A percentile compares a stretch with the other conserved stretches of the same genome.
These are phyloP conservation scores for Clinocottus analis DNA, from an alignment of 2,113 vertebrate genomes.

Conservation along the genomic window DNA sequence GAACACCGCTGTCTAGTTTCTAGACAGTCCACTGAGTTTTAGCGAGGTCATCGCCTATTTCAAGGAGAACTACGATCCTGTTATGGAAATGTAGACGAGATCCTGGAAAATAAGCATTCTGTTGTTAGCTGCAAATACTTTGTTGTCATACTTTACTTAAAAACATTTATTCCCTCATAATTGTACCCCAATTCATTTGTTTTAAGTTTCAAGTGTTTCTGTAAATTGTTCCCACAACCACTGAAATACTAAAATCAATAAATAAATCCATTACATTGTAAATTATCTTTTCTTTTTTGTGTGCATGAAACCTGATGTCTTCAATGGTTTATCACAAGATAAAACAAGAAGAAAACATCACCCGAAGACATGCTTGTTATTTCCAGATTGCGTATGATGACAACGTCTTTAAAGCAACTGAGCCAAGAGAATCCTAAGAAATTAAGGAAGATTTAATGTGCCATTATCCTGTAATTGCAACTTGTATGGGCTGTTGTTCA, in stretches of 20 bases:
- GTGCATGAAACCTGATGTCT: background rate
- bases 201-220: background rate
- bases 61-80: constrained; percentile 1
- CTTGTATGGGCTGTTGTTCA: background rate
- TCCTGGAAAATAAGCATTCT: background rate
- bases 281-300: background rate
- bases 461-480: background rate
- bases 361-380: background rate
- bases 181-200: background rate
- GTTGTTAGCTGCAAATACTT: background rate
- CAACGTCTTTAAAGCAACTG: background rate
- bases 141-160: background rate
- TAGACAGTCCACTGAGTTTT: constrained; percentile 16
- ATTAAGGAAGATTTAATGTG: background rate
- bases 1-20: constrained; percentile 43
- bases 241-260: too few species aligned
- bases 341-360: background rate
- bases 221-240: background rate
- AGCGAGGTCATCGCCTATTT: constrained; percentile 29
- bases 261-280: background rate
- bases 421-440: background rate
- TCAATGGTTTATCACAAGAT: background rate
- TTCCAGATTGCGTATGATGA: background rate
- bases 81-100: constrained; percentile 12
- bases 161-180: background rate